Conservation (phyloP, 92 coral and sea anemone species). For the Micromussa lordhowensis region DNA sequence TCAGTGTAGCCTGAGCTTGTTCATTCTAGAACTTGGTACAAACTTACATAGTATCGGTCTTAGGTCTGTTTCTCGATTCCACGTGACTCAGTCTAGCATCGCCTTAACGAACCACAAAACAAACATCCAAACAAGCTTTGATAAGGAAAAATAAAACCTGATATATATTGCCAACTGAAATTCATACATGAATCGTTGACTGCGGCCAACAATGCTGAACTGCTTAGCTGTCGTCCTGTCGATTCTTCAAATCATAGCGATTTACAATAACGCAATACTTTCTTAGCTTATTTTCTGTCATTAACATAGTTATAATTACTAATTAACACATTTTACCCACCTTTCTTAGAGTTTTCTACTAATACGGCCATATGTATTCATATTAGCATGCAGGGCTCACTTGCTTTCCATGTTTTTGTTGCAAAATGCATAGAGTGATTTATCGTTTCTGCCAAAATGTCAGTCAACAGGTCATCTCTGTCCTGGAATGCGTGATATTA, state of each 20-base stretch:
- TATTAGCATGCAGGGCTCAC: neutral
- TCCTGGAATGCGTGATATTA: neutral
- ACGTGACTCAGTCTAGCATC: neutral
- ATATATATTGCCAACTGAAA: neutral
- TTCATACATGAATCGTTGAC: neutral
- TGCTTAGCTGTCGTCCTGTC: neutral
- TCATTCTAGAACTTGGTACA: neutral
- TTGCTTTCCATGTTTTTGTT: neutral
- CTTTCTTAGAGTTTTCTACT: neutral
- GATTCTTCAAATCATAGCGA: neutral
- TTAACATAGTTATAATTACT: neutral
- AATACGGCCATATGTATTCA: neutral
- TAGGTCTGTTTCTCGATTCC: slow-evolving; percentile 7
- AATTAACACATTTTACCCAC: neutral
- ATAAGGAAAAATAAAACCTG: neutral
- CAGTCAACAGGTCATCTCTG: slow-evolving; percentile 1
- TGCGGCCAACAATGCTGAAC: neutral
- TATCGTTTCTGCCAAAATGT: neutral
- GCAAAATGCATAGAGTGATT: neutral
- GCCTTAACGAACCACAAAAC: neutral
- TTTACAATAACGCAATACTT: neutral
- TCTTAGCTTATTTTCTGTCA: neutral
- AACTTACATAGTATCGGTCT: neutral
- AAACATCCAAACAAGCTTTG: neutral
- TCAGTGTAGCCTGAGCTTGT: neutral